phyloP scores from a whole-genome alignment of 2,888 invertebrate genomes.

The Drosophila algonquin region DNA sequence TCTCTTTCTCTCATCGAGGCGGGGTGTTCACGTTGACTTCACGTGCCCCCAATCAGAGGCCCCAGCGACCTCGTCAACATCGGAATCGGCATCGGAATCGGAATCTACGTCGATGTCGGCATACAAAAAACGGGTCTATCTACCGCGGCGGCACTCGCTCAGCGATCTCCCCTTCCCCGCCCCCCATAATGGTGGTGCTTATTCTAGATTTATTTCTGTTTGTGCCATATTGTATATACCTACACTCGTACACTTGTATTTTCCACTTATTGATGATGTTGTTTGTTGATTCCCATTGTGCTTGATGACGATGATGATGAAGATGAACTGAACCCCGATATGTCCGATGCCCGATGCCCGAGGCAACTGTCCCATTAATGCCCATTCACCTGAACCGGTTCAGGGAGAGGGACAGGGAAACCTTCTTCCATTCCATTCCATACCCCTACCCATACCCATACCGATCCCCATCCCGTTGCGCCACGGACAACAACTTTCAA shows the following conservation, averaged over 20 bases:
- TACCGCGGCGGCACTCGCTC: slow-evolving; percentile 24
- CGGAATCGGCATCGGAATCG: slow-evolving; percentile 24
- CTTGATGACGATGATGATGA: slow-evolving; percentile 29
- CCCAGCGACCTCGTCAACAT: slow-evolving; percentile 54
- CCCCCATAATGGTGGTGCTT: slow-evolving; percentile 1
- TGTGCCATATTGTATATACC: slow-evolving; percentile 36
- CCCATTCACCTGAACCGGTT: slow-evolving; percentile 61
- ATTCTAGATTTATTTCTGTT: slow-evolving; percentile 57
- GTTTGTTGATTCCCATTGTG: slow-evolving; percentile 42
- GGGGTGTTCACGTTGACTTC: slow-evolving; percentile 72
- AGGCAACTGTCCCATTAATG: slow-evolving; percentile 52
- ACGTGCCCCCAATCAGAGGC: slow-evolving; percentile 65
- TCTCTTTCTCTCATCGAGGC: slow-evolving; percentile 1
- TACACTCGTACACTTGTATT: slow-evolving; percentile 30
- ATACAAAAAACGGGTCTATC: slow-evolving; percentile 50
- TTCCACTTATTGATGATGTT: slow-evolving; percentile 48
- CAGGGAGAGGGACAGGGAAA: slow-evolving; percentile 54
- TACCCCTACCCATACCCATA: slow-evolving; percentile 6
- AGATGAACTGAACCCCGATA: not conserved
- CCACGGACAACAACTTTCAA: slow-evolving; percentile 72
- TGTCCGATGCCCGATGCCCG: slow-evolving; percentile 3
- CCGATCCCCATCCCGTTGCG: slow-evolving; percentile 18
- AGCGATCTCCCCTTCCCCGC: not conserved
- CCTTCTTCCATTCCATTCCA: not conserved
- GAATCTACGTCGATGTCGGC: slow-evolving; percentile 41